phyloP scores from a whole-genome alignment of 2,113 vertebrate genomes.

The Gila orcuttii region DNA sequence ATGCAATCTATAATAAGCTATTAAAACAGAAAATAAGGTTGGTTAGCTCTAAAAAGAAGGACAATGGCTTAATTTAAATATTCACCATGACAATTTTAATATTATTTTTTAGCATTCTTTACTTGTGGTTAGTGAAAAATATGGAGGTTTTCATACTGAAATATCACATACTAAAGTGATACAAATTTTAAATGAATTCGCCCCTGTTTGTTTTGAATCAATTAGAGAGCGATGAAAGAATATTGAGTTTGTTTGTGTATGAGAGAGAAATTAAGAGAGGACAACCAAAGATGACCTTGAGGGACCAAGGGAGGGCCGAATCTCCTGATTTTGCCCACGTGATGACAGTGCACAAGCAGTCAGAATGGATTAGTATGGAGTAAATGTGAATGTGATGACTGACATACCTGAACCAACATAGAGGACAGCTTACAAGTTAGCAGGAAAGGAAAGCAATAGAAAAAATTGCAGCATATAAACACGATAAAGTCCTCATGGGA shows the following conservation, averaged over 20 bases:
- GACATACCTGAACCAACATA: conserved; percentile 17
- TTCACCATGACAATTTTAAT: not conserved
- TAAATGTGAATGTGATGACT: conserved; percentile 42
- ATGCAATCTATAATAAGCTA: not conserved
- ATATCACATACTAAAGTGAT: not conserved
- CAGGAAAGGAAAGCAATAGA: not conserved
- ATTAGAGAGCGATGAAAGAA: not conserved
- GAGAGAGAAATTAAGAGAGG: conserved; percentile 1
- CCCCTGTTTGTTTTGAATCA: not conserved
- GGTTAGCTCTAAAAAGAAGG: not conserved
- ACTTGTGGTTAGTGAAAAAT: no score
- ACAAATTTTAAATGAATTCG: not conserved
- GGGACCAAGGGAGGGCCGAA: not conserved
- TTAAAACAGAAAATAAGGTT: not conserved
- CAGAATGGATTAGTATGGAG: conserved; percentile 22
- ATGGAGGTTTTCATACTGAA: not conserved
- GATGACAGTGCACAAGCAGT: not conserved
- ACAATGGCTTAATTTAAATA: not conserved
- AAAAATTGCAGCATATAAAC: not conserved
- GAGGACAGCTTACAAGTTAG: not conserved
- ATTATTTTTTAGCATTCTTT: not conserved
- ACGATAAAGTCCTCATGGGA: not conserved
- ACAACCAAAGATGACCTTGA: not conserved
- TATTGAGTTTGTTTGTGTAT: not conserved
- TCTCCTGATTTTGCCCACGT: conserved; percentile 7